Percentiles rank a stretch among this genome's conserved stretches.
These are phyloP conservation scores for Parotocinclus haroldoi DNA, from an alignment of 2,797 vertebrate species.

Conservation along the genomic window DNA sequence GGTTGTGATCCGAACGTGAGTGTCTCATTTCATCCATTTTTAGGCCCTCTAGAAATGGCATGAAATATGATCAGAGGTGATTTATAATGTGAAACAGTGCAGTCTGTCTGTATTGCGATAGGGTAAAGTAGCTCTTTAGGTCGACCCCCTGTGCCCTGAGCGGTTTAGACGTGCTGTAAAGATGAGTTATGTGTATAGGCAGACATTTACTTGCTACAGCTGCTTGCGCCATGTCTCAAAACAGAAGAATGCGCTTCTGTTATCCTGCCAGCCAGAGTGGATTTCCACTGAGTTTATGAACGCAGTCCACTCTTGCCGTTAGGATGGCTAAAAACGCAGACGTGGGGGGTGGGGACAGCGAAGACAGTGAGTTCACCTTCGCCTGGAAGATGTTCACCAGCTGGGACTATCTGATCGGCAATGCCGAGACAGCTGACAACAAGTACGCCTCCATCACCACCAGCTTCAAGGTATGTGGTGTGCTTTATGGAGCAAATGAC, in stretches of 20 bases:
- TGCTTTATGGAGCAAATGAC: too few species aligned
- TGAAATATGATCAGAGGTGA: constrained; percentile 31
- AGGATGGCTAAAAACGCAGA: constrained; percentile 96
- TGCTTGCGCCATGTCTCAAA: constrained; percentile 24
- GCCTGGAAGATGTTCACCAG: constrained; percentile 99
- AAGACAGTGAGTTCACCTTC: constrained; percentile 87
- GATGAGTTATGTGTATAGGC: not conserved
- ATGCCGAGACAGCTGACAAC: constrained; percentile 93
- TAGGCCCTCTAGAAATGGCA: constrained; percentile 46
- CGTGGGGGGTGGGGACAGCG: constrained; percentile 83
- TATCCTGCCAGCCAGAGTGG: constrained; percentile 53
- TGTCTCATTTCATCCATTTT: constrained; percentile 52
- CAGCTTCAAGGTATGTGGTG: constrained; percentile 88
- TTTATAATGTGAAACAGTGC: not conserved
- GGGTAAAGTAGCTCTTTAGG: not conserved
- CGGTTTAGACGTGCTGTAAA: not conserved
- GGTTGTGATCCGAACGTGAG: constrained; percentile 97
- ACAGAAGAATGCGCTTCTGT: constrained; percentile 50
- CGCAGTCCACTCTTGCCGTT: constrained; percentile 51
- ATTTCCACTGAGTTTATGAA: constrained; percentile 42
- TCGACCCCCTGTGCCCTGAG: not conserved
- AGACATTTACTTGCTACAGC: not conserved
- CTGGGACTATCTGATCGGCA: constrained; percentile 98
- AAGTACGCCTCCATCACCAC: constrained; percentile 96
- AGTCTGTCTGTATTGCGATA: not conserved